Conservation (phyloP, 1,140 invertebrate genomes). For the Pomacea maculata region DNA sequence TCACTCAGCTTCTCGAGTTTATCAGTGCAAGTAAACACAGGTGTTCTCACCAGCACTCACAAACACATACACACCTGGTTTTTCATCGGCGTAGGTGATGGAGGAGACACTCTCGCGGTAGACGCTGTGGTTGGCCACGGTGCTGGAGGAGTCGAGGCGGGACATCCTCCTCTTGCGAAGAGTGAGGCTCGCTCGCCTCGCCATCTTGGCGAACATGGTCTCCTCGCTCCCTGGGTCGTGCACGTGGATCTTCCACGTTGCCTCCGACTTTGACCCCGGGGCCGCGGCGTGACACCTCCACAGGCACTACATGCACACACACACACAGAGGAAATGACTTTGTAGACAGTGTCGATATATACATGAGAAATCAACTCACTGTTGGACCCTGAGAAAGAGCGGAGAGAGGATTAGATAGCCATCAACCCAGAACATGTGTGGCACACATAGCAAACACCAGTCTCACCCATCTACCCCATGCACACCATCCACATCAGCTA, state of each 20-base stretch:
- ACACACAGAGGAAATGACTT: background rate
- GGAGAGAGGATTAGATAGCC: no score
- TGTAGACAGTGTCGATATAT: no score
- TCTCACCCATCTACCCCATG: no score
- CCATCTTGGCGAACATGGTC: slow-evolving; percentile 48
- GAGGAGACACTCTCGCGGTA: slow-evolving; percentile 40
- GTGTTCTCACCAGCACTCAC: no score
- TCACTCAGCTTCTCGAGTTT: no score
- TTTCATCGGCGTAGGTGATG: slow-evolving; percentile 39
- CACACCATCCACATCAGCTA: no score
- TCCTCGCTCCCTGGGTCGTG: slow-evolving; percentile 49
- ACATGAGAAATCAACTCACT: no score
- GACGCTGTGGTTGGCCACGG: slow-evolving; percentile 22
- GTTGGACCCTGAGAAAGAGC: no score
- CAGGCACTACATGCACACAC: slow-evolving; percentile 76
- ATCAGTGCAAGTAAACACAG: no score
- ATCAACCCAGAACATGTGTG: no score
- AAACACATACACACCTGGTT: slow-evolving; percentile 12
- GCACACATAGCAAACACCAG: no score
- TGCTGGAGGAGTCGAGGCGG: slow-evolving; percentile 32
- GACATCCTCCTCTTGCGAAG: slow-evolving; percentile 49
- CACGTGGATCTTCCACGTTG: slow-evolving; percentile 64
- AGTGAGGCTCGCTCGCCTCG: slow-evolving; percentile 45
- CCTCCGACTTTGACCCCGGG: slow-evolving; percentile 54
- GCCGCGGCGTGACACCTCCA: slow-evolving; percentile 91